Base-by-base conservation (phyloP, 2,113 vertebrate species). In the Syngnathus scovelli region DNA sequence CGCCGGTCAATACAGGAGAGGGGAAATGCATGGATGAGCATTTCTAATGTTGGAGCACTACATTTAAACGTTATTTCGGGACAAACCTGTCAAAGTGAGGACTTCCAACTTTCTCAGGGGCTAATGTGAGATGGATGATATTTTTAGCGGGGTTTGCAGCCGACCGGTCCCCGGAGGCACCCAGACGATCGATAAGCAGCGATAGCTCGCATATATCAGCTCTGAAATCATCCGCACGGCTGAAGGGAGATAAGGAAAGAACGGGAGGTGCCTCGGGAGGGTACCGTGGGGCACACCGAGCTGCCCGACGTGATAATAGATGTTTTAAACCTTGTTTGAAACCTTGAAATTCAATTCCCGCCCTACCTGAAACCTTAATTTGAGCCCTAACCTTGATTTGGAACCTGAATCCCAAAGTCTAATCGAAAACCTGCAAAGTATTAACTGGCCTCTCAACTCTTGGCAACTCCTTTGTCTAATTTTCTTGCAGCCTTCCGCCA, bases 11-110 rank as follows among this genome's bases (percentile, higher is more conserved):
- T 58, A 58, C 6, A 7, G 36, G 13, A 37, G 27, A 58, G 13
- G 55, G 36, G 27, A 58, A 58, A 58, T 58, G 27, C 55, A 58
- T 16, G 27, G 55, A 15, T 36, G 55, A 58, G 55, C 55, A 58
- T 58, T 58, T 58, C 1, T 33, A 58, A 33, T 58, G 15, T 56
- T 8, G 13, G 15, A 16, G 13, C 27, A 12, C 9, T 23, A 10
- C 21, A 55, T n/a, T 55, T 55, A 10, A 5, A 55, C 11, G 27
- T 58, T 58, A 36, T 55, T 21, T 55, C 11, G 21, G 6, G 21
- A 21, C 52, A 55, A 55, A 27, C 5, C 23, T 27, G 13, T 58
- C 27, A 36, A 36, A 58, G 13, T 1, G 8, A 58, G 27, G 55
- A 36, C 13, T 7, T 7, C 13, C 13, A 7, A 36, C 5, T 58